Conservation (phyloP, 2,797 vertebrate species). For the Micromesistius poutassou region DNA sequence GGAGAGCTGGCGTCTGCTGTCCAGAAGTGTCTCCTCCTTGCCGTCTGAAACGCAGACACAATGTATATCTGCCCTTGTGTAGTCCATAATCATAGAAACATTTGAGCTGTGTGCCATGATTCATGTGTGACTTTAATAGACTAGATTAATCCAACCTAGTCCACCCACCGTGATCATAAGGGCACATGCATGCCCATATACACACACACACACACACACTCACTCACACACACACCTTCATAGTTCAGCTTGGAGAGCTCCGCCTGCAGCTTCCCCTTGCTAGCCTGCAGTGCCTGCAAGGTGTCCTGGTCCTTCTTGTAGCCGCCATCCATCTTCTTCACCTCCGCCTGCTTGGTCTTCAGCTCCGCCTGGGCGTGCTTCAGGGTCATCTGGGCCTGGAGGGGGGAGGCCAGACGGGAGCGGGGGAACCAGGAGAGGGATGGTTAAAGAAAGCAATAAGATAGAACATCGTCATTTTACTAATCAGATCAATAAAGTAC, state of each 20-base stretch:
- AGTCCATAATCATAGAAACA: not conserved
- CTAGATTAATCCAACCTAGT: not conserved
- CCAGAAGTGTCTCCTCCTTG: constrained; percentile 79
- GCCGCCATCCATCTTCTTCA: constrained; percentile 87
- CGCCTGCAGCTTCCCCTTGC: constrained; percentile 76
- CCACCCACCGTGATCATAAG: not conserved
- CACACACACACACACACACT: not conserved
- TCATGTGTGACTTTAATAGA: not conserved
- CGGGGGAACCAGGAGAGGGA: not conserved
- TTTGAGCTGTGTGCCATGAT: not conserved
- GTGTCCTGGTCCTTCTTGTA: constrained; percentile 85
- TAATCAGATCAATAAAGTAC: not conserved
- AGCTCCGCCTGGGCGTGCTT: constrained; percentile 86
- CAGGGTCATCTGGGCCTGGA: constrained; percentile 89
- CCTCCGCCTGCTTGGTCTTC: constrained; percentile 85
- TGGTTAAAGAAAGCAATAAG: not conserved
- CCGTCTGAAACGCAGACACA: constrained; percentile 69
- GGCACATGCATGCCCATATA: not conserved
- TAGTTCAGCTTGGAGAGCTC: constrained; percentile 85
- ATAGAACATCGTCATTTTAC: not conserved
- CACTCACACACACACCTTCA: constrained; percentile 73
- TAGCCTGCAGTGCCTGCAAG: constrained; percentile 74
- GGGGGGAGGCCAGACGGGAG: constrained; percentile 8
- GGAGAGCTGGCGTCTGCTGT: constrained; percentile 74
- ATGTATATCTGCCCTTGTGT: no score